These are phyloP conservation scores for Pontoporia blainvillei DNA, from an alignment of 2,113 vertebrate genomes.

Conservation along the genomic window DNA sequence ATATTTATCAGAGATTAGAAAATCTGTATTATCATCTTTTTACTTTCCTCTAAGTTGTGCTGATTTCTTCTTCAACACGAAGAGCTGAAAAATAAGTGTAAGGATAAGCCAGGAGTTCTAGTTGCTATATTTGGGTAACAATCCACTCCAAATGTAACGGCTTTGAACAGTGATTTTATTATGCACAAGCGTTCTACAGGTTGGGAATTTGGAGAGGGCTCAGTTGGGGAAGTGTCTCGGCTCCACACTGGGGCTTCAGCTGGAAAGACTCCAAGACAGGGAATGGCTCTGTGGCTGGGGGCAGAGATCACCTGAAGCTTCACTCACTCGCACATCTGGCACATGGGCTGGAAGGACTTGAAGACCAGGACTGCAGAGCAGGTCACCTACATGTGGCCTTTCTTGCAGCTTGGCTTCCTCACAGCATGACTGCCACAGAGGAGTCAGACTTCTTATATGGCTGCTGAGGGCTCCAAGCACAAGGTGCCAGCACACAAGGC, in stretches of 20 bases:
- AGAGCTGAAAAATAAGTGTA: background rate
- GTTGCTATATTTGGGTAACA: background rate
- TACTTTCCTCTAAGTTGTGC: background rate
- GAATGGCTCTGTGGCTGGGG: accelerated
- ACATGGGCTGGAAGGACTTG: background rate
- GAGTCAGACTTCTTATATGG: background rate
- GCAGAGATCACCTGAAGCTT: background rate
- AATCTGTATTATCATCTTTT: background rate
- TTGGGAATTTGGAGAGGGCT: background rate
- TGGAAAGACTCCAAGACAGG: background rate
- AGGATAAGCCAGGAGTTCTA: background rate
- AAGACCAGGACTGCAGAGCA: background rate
- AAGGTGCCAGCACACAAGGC: background rate
- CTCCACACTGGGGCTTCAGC: background rate
- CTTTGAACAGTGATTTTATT: background rate
- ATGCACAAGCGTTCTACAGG: background rate
- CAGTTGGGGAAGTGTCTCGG: background rate
- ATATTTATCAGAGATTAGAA: background rate
- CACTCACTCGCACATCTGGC: background rate
- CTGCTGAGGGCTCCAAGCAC: background rate
- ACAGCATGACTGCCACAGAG: background rate
- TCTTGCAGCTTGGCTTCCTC: background rate
- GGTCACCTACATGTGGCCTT: background rate
- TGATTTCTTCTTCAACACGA: background rate
- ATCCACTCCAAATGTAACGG: background rate